A percentile compares a stretch with the other conserved stretches of the same genome.
phyloP scores from a whole-genome alignment of 2,888 invertebrate genomes.

The Mythimna impura region DNA sequence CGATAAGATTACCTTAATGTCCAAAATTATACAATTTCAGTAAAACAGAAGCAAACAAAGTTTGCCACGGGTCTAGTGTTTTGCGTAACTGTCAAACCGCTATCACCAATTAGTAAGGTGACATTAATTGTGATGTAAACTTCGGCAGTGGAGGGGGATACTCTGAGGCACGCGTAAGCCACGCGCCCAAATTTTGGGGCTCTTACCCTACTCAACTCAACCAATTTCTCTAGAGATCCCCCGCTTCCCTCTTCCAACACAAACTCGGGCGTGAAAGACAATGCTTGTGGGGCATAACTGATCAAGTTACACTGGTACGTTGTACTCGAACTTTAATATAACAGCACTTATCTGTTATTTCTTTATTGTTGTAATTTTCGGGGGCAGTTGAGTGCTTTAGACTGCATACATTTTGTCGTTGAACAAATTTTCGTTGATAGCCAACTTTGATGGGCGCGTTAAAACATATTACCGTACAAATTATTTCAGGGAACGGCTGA shows the following conservation, averaged over 20 bases:
- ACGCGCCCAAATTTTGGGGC: constrained; percentile 78
- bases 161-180: constrained; percentile 77
- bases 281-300: neutral
- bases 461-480: constrained; percentile 48
- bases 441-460: constrained; percentile 54
- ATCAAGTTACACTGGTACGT: constrained; percentile 53
- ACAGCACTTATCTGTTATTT: constrained; percentile 77
- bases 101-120: constrained; percentile 82
- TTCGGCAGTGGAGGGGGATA: constrained; percentile 71
- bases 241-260: neutral
- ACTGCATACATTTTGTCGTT: constrained; percentile 70
- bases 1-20: constrained; percentile 29
- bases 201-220: constrained; percentile 67
- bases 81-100: constrained; percentile 74
- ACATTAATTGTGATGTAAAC: constrained; percentile 85
- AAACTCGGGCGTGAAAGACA: neutral
- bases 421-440: constrained; percentile 60
- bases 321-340: constrained; percentile 66
- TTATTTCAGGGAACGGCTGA: constrained; percentile 24
- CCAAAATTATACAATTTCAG: constrained; percentile 48
- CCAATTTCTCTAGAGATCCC: constrained; percentile 51
- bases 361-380: constrained; percentile 79
- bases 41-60: constrained; percentile 48
- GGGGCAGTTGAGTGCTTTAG: constrained; percentile 76
- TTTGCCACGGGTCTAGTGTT: constrained; percentile 62